phyloP scores from a whole-genome alignment of 1,140 invertebrate genomes.

The Drosophila truncata region DNA sequence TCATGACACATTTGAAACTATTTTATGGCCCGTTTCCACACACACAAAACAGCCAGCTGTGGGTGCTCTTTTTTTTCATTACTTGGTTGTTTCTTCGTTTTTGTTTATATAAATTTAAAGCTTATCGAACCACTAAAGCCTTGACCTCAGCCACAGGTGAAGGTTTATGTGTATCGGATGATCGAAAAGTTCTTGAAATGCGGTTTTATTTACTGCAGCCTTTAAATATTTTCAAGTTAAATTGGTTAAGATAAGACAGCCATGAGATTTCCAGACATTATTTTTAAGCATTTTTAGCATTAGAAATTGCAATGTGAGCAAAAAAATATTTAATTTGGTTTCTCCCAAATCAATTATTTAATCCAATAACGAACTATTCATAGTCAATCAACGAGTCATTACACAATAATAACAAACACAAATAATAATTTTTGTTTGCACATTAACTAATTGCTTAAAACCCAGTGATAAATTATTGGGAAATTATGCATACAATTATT shows the following conservation, averaged over 20 bases:
- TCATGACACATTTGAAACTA: constrained; percentile 62
- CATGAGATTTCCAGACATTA: too few relatives aligned
- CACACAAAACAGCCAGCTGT: constrained; percentile 14
- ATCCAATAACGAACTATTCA: neutral
- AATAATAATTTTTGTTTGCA: constrained; percentile 12
- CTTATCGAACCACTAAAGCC: constrained; percentile 24
- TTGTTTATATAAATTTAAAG: constrained; percentile 16
- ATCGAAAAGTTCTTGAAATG: constrained; percentile 23
- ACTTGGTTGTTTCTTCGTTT: neutral
- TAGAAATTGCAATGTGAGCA: neutral
- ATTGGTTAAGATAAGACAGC: neutral
- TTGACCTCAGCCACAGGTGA: constrained; percentile 35
- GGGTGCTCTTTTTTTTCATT: constrained; percentile 25
- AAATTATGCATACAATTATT: constrained; percentile 32
- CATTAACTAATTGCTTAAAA: constrained; percentile 26
- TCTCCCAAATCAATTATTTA: constrained; percentile 10
- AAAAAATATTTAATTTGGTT: neutral
- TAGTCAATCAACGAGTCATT: constrained; percentile 14
- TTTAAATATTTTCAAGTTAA: neutral
- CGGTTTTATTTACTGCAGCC: neutral
- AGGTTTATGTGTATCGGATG: constrained; percentile 9
- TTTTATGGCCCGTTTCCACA: constrained; percentile 34
- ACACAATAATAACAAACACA: constrained; percentile 11
- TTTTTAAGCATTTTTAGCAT: neutral
- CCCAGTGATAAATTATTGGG: neutral